A percentile compares a stretch with the other conserved stretches of the same genome.
Evolutionary conservation across 2,797 vertebrate species (phyloP).

Genomic region (Astyanax mexicanus): DNA sequence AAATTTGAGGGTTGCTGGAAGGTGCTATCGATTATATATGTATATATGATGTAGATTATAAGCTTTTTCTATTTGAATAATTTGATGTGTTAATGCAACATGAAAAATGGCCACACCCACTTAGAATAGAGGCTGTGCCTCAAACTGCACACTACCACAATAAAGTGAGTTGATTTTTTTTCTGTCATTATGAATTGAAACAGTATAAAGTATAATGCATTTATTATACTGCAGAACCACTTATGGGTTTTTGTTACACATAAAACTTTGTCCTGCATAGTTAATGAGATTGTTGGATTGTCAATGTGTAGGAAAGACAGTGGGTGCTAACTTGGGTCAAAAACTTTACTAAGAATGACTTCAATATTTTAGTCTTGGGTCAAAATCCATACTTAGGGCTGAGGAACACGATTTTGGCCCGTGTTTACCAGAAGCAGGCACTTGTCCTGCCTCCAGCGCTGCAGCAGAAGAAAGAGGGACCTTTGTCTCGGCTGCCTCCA

Average conservation of each 20-base stretch:
- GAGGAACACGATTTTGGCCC: constrained; percentile 27
- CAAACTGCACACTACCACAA: no score
- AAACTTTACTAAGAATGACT: not conserved
- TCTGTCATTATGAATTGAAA: not conserved
- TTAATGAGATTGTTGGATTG: not conserved
- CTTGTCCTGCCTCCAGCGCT: constrained; percentile 44
- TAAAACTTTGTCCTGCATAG: not conserved
- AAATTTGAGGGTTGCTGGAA: no score
- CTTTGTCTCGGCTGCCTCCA: constrained; percentile 53
- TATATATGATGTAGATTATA: no score
- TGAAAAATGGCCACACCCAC: no score
- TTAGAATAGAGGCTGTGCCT: no score
- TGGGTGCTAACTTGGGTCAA: not conserved
- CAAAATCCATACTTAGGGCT: constrained; percentile 15
- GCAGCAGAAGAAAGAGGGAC: constrained; percentile 48
- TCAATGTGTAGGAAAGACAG: not conserved
- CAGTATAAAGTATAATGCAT: no score
- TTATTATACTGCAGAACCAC: no score
- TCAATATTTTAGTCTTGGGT: not conserved
- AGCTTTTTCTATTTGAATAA: no score
- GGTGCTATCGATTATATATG: no score
- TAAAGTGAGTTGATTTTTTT: not conserved
- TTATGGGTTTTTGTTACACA: no score
- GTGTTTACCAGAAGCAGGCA: constrained; percentile 39
- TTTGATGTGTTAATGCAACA: no score